phyloP scores from a whole-genome alignment of 2,797 vertebrate genomes.

The Eospalax fontanierii region DNA sequence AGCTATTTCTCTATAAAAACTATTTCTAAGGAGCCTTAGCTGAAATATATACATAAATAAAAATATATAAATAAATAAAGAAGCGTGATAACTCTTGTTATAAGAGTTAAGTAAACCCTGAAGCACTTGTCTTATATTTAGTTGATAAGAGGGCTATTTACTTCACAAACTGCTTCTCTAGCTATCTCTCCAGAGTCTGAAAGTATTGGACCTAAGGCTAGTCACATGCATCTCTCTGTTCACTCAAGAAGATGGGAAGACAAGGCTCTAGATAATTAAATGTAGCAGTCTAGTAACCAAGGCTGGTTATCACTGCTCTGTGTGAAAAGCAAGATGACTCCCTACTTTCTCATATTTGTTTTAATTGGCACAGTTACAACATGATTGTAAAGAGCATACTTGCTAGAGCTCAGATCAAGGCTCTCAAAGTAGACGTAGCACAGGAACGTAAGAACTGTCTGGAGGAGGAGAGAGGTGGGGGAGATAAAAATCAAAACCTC shows the following conservation, averaged over 20 bases:
- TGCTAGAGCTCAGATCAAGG: neutral
- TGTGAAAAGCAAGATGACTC: neutral
- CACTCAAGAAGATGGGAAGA: neutral
- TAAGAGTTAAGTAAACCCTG: too few relatives aligned
- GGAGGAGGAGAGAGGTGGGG: neutral
- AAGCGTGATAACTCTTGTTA: too few relatives aligned
- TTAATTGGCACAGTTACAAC: neutral
- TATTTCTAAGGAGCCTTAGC: conserved; percentile 33
- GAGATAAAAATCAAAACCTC: too few relatives aligned
- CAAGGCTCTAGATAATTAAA: conserved; percentile 4
- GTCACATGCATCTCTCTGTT: neutral
- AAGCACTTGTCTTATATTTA: neutral
- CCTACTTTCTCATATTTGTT: neutral
- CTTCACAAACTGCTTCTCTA: neutral
- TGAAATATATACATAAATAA: conserved; percentile 14
- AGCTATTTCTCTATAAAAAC: conserved; percentile 37
- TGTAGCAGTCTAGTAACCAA: neutral
- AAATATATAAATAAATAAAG: conserved; percentile 55
- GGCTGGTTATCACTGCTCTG: neutral
- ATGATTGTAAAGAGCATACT: neutral
- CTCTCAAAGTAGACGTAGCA: neutral
- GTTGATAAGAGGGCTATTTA: conserved; percentile 17
- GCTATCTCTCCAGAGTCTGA: neutral
- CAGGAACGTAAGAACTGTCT: conserved; percentile 6
- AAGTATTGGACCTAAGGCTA: neutral